Evolutionary conservation across 2,888 invertebrate genomes (phyloP).

Genomic region (Elmis aenea): DNA sequence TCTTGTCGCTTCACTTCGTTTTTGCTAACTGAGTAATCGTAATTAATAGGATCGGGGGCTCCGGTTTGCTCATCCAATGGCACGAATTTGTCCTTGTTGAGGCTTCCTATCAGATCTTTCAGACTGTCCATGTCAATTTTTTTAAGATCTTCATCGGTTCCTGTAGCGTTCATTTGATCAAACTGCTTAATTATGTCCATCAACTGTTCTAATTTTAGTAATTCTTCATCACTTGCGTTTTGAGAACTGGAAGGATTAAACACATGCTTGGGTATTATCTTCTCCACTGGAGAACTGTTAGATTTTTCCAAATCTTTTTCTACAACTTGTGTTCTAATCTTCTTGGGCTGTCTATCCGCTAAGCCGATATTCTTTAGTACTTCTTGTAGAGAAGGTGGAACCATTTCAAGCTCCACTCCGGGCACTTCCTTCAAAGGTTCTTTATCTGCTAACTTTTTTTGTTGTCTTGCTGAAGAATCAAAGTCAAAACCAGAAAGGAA

Average conservation of each 20-base stretch:
- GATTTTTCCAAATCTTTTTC: slow-evolving; percentile 12
- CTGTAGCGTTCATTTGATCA: slow-evolving; percentile 44
- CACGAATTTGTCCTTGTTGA: slow-evolving; percentile 29
- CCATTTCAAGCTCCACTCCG: slow-evolving; percentile 36
- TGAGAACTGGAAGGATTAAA: slow-evolving; percentile 37
- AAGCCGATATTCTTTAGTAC: slow-evolving; percentile 42
- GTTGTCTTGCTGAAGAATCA: slow-evolving; percentile 26
- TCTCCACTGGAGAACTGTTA: slow-evolving; percentile 4
- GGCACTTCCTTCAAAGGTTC: slow-evolving; percentile 27
- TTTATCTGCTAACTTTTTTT: slow-evolving; percentile 19
- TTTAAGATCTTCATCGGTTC: slow-evolving; percentile 45
- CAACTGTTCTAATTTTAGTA: slow-evolving; percentile 47
- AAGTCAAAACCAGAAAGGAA: slow-evolving; percentile 42
- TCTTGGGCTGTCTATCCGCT: slow-evolving; percentile 21
- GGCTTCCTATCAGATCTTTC: slow-evolving; percentile 38
- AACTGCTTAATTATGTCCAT: slow-evolving; percentile 47
- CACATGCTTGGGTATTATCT: slow-evolving; percentile 30
- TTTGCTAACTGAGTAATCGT: slow-evolving; percentile 40
- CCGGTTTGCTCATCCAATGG: slow-evolving; percentile 35
- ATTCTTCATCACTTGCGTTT: slow-evolving; percentile 48
- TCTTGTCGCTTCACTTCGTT: slow-evolving; percentile 53
- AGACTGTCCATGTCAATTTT: slow-evolving; percentile 40
- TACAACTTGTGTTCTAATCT: slow-evolving; percentile 9
- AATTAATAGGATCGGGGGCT: slow-evolving; percentile 45
- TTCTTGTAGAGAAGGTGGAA: slow-evolving; percentile 39